These are phyloP conservation scores for Eucera pruinosa DNA, from an alignment of 2,888 invertebrate genomes.

Conservation along the genomic window DNA sequence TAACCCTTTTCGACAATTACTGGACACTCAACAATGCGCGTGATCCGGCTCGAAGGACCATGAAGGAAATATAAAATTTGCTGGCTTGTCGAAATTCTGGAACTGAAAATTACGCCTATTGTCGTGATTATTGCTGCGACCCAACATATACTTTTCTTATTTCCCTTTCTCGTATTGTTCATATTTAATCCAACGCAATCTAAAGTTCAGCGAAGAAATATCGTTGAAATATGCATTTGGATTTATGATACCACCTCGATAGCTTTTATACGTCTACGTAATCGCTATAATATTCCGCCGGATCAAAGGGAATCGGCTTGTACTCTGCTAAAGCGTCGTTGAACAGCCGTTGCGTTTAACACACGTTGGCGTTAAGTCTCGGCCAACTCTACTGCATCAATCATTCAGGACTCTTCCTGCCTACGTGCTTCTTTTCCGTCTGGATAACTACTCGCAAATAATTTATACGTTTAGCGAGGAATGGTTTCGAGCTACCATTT, in stretches of 20 bases:
- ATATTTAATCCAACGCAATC: too few species aligned
- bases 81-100: too few species aligned
- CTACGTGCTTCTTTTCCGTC: constrained; percentile 51
- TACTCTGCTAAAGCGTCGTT: constrained; percentile 3
- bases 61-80: too few species aligned
- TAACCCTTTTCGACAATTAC: too few species aligned
- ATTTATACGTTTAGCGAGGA: constrained; percentile 36
- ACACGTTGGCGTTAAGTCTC: constrained; percentile 50
- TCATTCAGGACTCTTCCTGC: constrained; percentile 61
- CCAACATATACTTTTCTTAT: too few species aligned
- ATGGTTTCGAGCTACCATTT: constrained; percentile 6
- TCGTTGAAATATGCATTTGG: background rate
- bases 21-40: too few species aligned
- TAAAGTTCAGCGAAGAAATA: background rate
- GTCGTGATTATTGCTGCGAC: too few species aligned
- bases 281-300: background rate
- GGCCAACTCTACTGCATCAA: constrained; percentile 43
- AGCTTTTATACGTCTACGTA: too few species aligned
- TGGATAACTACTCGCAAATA: constrained; percentile 53
- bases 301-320: constrained; percentile 12
- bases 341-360: constrained; percentile 19
- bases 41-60: too few species aligned
- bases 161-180: too few species aligned
- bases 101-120: too few species aligned
- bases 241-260: background rate